Evolutionary conservation across 2,113 vertebrate genomes (phyloP), one percentile per base, ranked within the genome.

Genomic region (Atherinomorus stipes): DNA sequence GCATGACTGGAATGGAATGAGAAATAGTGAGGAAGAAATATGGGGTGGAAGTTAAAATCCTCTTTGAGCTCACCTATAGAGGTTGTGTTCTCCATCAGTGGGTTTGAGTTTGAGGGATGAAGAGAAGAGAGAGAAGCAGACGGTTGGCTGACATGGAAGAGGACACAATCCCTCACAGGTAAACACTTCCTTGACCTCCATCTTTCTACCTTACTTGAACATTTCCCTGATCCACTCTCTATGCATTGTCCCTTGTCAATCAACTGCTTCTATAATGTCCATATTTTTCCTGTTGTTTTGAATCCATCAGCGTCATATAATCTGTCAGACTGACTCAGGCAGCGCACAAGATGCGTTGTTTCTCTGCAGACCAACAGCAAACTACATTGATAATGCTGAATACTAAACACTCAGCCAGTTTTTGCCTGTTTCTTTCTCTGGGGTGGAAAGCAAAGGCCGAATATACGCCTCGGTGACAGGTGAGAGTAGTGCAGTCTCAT

Each of bases 41-140:
- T 74, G 57, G 34, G 76, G 68, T n/a, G 68, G 66, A 52, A 71
- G 71, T n/a, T 31, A 68, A 79, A 87, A 83, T 85, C 69, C 70
- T 71, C 73, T 63, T 70, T 64, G 81, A 64, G 76, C 74, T 80
- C 71, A 66, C 76, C 84, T 81, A 84, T 74, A n/a, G 44, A 71
- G 80, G 83, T 61, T 65, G 70, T 84, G 80, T 89, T 87, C 80
- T 82, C 82, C 86, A 87, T 85, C 84, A 76, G 70, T 83, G 78
- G 76, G 80, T 85, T 81, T 76, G 78, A 77, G 80, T 85, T 81
- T 76, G 56, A 85, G 89, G 77, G 64, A 77, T 73, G 51, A 67
- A 56, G 28, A 73, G 78, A 50, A 71, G 65, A 60, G 42, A 65
- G 62, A 77, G 79, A 76, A 74, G 54, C 59, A 76, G 81, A 74